Conservation (phyloP, 2,113 vertebrate genomes). For the Cromileptes altivelis region DNA sequence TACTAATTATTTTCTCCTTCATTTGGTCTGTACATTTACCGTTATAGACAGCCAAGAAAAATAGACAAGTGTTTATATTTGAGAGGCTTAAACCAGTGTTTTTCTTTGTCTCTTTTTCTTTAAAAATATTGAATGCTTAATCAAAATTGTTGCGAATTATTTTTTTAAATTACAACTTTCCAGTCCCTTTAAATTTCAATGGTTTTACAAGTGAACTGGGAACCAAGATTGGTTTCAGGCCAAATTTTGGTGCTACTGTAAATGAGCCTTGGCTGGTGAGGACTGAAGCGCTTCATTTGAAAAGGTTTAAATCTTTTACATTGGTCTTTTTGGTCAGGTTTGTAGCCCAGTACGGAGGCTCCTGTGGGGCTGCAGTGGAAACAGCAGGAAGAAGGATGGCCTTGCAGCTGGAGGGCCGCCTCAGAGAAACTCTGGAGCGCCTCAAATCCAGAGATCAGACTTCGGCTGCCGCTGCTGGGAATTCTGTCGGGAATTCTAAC, state of each 20-base stretch:
- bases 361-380: slow-evolving; percentile 73
- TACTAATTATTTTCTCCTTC: neutral
- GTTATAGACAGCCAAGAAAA: neutral
- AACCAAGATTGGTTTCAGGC: neutral
- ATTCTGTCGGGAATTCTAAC: slow-evolving; percentile 54
- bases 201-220: neutral
- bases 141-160: neutral
- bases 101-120: neutral
- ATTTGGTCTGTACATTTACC: neutral
- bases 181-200: neutral
- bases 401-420: slow-evolving; percentile 76
- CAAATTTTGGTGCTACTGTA: neutral
- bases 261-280: neutral
- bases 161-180: no score
- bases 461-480: slow-evolving; percentile 55
- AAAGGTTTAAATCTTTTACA: neutral
- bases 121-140: neutral
- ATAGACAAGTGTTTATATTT: neutral
- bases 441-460: slow-evolving; percentile 40
- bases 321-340: slow-evolving; percentile 69
- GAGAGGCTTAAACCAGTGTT: neutral
- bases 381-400: slow-evolving; percentile 70
- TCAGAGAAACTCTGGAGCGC: slow-evolving; percentile 72
- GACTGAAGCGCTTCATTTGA: neutral
- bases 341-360: slow-evolving; percentile 72